Base-by-base conservation (phyloP, 2,797 vertebrate genomes). In the Enteromius fasciolatus region DNA sequence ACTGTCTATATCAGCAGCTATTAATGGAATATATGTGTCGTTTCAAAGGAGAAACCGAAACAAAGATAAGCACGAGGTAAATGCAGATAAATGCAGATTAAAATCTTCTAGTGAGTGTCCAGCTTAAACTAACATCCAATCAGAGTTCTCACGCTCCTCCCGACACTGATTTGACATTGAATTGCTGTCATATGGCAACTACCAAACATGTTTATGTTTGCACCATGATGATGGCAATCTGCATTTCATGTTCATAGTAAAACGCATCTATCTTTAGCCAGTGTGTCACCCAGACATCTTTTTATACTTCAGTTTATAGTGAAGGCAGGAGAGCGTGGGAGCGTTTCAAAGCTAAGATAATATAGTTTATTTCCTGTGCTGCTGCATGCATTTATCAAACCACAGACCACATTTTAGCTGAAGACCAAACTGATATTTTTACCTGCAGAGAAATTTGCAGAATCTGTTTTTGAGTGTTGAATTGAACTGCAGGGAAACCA, bases 251-350 rank as follows among this genome's bases (percentile, higher is more conserved):
- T 63, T 73, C 68, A 33, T 63, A 80, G 80, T 82, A 66, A 82
- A 67, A 76, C 18, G 5, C 33, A 69, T 76, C 73, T 76, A 68
- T 76, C 72, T 67, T 82, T 68, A 82, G 73, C 23, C 46, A 68
- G 25, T 76, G 63, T 68, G 23, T 76, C 63, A 54, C n/a, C 28
- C 59, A 50, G 59, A 33, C 23, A 50, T 82, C 33, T 74, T 81
- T 74, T 66, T 52, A 64, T 50, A 66, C 69, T 28, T 41, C 59
- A 50, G 9, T 50, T 36, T 23, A 31, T 44, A 74, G 52, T 39
- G 46, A 54, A 52, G 17, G n/a, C 33, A 41, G 48, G 31, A 54
- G 17, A 28, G 31, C 2, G 23, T 66, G 80, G 80, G 33, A 66
- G 59, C 11, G 17, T 68, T 82, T 44, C 50, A 76, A 68, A 82